phyloP scores from a whole-genome alignment of 2,113 vertebrate species.

The Prionailurus bengalensis region DNA sequence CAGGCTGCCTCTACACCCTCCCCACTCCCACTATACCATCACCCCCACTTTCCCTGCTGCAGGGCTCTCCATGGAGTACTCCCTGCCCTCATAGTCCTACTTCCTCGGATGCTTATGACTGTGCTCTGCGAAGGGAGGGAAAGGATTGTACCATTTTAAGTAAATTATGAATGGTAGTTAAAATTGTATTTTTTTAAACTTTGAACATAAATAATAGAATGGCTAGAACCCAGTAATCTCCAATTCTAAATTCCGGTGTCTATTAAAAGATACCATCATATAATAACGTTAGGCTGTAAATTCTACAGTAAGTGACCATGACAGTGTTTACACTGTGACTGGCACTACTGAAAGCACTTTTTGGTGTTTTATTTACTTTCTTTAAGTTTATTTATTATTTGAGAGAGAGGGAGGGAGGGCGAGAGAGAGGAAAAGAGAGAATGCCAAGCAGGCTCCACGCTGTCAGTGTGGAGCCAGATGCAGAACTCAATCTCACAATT shows the following conservation, averaged over 20 bases:
- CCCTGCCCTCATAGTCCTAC: too few species aligned
- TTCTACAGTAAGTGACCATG: neutral
- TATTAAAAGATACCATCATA: neutral
- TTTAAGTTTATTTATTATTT: too few species aligned
- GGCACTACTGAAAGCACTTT: neutral
- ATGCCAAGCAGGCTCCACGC: too few species aligned
- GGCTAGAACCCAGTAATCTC: neutral
- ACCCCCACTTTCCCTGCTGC: neutral
- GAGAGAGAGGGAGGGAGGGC: too few species aligned
- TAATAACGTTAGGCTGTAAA: neutral
- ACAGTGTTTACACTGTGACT: neutral
- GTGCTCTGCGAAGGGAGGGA: neutral
- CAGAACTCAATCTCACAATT: too few species aligned
- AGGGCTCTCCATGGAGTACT: accelerated
- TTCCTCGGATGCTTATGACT: neutral
- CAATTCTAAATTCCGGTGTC: neutral
- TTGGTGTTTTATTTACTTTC: neutral
- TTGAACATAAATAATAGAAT: neutral
- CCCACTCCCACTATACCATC: too few species aligned
- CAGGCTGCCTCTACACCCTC: neutral
- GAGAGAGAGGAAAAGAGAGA: too few species aligned
- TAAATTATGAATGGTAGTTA: neutral
- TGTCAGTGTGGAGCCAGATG: too few species aligned
- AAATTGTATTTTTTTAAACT: neutral
- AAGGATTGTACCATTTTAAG: neutral